Percentiles rank a stretch among this genome's conserved stretches.
Conservation (phyloP, 2,113 vertebrate species). For the Mobula hypostoma region DNA sequence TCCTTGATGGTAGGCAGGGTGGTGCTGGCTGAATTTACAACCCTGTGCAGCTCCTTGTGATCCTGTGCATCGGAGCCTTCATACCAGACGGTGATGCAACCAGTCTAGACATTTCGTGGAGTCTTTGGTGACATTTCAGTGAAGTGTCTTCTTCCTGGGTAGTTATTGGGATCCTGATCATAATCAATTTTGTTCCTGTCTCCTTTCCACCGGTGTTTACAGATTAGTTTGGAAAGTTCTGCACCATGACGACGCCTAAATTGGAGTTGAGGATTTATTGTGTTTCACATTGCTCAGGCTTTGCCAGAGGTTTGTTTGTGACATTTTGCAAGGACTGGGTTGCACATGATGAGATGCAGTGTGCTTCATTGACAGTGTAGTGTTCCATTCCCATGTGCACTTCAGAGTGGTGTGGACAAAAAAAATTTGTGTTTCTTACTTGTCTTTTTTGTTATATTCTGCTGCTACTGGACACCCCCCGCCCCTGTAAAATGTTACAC, state of each 20-base stretch:
- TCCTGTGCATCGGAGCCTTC: too few species aligned
- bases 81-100: too few species aligned
- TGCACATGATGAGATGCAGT: background rate
- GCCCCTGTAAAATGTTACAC: constrained; percentile 48
- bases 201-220: background rate
- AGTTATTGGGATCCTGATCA: background rate
- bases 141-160: background rate
- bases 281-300: too few species aligned
- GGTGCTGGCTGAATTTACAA: too few species aligned
- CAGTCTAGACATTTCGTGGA: too few species aligned
- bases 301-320: background rate
- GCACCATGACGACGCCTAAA: background rate
- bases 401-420: background rate
- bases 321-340: background rate
- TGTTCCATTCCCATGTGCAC: background rate
- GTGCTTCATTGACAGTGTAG: too few species aligned
- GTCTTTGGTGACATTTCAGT: background rate
- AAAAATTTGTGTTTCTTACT: constrained; percentile 42
- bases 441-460: constrained; percentile 50
- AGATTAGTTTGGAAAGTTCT: background rate
- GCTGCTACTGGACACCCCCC: constrained; percentile 59
- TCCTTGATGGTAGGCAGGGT: too few species aligned
- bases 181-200: background rate
- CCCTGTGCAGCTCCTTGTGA: too few species aligned
- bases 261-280: background rate